A percentile compares a stretch with the other conserved stretches of the same genome.
Conservation (phyloP, 2,113 vertebrate species). For the Megatriorchis doriae region DNA sequence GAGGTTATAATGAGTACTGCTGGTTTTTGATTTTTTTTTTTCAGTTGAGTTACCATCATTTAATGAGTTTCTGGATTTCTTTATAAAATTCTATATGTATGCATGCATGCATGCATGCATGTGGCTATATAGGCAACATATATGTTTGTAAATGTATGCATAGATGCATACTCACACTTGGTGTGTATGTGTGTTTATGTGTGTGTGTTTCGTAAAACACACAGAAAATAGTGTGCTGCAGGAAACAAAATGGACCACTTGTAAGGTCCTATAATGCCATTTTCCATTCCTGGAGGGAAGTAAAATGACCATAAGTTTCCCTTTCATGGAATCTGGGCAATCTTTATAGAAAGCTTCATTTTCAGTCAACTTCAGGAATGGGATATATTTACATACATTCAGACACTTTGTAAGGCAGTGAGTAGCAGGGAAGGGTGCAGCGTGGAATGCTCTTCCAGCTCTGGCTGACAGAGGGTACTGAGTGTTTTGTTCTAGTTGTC, state of each 20-base stretch:
- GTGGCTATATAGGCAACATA: neutral
- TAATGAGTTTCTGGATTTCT: neutral
- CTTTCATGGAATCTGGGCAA: neutral
- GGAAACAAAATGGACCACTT: neutral
- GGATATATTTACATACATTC: constrained; percentile 8
- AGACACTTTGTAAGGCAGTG: neutral
- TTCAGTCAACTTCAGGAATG: neutral
- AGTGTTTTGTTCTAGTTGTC: constrained; percentile 52
- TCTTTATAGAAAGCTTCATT: neutral
- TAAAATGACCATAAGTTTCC: neutral
- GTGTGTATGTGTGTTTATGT: too few relatives aligned
- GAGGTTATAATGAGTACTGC: neutral
- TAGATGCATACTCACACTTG: neutral
- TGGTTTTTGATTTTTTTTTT: neutral
- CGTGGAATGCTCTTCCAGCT: constrained; percentile 18
- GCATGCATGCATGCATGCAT: accelerated
- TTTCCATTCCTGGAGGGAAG: neutral
- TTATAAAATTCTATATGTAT: neutral
- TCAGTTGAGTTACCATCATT: neutral
- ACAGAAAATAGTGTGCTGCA: neutral
- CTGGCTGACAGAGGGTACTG: constrained; percentile 34
- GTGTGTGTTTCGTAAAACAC: neutral
- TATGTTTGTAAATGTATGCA: neutral
- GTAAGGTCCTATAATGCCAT: neutral
- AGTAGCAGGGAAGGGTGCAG: neutral